A percentile compares a stretch with the other conserved stretches of the same genome.
phyloP scores from a whole-genome alignment of 2,888 invertebrate genomes.

The Colletes collaris region DNA sequence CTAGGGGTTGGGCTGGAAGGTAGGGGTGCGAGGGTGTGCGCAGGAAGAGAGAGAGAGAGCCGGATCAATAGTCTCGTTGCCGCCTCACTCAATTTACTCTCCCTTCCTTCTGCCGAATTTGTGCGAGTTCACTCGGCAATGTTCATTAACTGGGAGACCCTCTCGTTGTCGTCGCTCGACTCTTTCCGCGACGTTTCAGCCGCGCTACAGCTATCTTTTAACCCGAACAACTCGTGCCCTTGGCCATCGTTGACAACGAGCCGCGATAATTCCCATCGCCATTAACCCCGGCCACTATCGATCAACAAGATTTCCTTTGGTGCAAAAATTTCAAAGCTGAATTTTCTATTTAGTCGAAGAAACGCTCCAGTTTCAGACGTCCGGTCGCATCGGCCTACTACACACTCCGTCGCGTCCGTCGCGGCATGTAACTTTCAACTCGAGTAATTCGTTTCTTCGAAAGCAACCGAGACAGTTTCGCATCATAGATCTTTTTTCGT shows the following conservation, averaged over 20 bases:
- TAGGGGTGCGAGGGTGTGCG: slow-evolving; percentile 14
- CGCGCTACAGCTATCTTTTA: slow-evolving; percentile 31
- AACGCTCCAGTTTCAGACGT: too few relatives aligned
- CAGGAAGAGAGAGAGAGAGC: slow-evolving; percentile 39
- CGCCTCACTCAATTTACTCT: slow-evolving; percentile 72
- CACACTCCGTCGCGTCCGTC: too few relatives aligned
- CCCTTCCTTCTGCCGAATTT: slow-evolving; percentile 64
- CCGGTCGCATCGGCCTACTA: too few relatives aligned
- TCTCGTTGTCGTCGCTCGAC: slow-evolving; percentile 39
- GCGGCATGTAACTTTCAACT: too few relatives aligned
- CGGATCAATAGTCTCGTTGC: slow-evolving; percentile 71
- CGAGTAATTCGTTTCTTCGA: too few relatives aligned
- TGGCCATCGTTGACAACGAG: not conserved
- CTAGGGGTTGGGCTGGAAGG: slow-evolving; percentile 7
- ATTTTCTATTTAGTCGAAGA: too few relatives aligned
- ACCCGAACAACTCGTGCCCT: slow-evolving; percentile 11
- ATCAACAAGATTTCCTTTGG: too few relatives aligned
- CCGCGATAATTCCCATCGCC: not conserved
- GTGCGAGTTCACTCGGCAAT: slow-evolving; percentile 68
- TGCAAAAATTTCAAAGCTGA: too few relatives aligned
- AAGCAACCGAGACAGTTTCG: too few relatives aligned
- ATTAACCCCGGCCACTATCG: too few relatives aligned
- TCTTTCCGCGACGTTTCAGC: slow-evolving; percentile 20
- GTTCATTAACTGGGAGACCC: slow-evolving; percentile 65
- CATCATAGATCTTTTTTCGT: too few relatives aligned